Evolutionary conservation across 1,140 invertebrate genomes (phyloP), one percentile per base, ranked within the genome.

Genomic region (Calycopis cecrops): DNA sequence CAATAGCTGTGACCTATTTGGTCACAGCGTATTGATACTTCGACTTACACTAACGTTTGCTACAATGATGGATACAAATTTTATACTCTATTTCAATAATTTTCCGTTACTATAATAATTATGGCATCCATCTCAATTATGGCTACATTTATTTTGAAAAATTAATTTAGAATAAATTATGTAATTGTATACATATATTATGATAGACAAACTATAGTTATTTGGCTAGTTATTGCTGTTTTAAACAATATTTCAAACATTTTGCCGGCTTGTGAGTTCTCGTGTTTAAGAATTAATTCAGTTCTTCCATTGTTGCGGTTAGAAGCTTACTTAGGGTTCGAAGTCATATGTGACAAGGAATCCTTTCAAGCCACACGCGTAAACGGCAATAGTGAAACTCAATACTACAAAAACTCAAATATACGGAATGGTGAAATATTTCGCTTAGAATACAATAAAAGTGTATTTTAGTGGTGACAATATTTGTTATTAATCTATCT

Each of bases 361-460:
- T 62, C 65, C 67, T 63, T 62, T 70, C 60, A 70, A 61, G 67
- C 60, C 61, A 63, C 62, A 73, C 70, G 70, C 63, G 61, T 60
- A 60, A 44, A 52, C 57, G 55, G 59, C 28, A 63, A 55, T 35
- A 44, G 55, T 53, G 55, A 60, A 57, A 56, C 35, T 48, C n/a
- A 49, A 59, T 59, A 54, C 18, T 28, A 35, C 35, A 8, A 35
- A 34, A 34, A 16, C 28, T 50, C 12, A 50, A 50, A 16, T 16
- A 47, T 16, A 17, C 1, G 11, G 12, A 50, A 35, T 50, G 9
- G 11, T 6, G 35, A 35, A 17, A 16, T 50, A 11, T 12, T 42
- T 12, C 17, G 11, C 12, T 42, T 12, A 42, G 12, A 42, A 12
- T 16, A n/a, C n/a, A n/a, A 49, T 49, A 11, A 9, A 35, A 35